Base-by-base conservation (phyloP, 2,113 vertebrate species). In the Archocentrus centrarchus region DNA sequence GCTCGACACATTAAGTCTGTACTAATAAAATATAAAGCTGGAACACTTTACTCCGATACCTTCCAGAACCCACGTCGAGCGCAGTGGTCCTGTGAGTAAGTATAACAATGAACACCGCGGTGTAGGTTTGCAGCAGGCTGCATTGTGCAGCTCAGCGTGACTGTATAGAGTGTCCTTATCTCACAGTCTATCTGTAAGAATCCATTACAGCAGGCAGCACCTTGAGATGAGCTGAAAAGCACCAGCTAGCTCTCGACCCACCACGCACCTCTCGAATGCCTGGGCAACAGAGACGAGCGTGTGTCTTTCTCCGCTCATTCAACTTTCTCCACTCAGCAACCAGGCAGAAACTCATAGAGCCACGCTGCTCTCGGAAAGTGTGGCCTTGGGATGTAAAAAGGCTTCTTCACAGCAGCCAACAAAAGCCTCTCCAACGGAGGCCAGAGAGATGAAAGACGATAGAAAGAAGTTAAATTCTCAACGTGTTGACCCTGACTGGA, bases 161-260 rank as follows among this genome's bases (percentile, higher is more conserved):
- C 88, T 86, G 86, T 93, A 92, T 94, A 92, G 86, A 78, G 90
- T 94, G 91, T 95, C 89, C 86, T 93, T 95, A 95, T 94, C 94
- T 84, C 64, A 5, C 30, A 0, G 85, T 83, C 92, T 90, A 94
- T 94, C 94, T 93, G 87, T 61, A 59, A 94, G 92, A 93, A 92
- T 94, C 93, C 89, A 91, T 95, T 94, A 94, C 93, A 94, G 87
- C 82, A 80, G 87, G 92, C 91, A 66, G 89, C 91, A 90, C 92
- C 91, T 91, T 88, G 79, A 82, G 86, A 91, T 79, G 92, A 92
- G 91, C 89, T 6, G 76, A 7, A 84, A 78, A 11, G 89, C 90
- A 90, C 87, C 85, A 22, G 82, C 83, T 6, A 59, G 80, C 92
- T 85, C 80, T 81, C 68, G 60, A 90, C 81, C 91, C 57, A 2